Percentiles rank a stretch among this genome's conserved stretches.
Conservation (phyloP, 2,797 vertebrate genomes). For the Gallinago solitaria region DNA sequence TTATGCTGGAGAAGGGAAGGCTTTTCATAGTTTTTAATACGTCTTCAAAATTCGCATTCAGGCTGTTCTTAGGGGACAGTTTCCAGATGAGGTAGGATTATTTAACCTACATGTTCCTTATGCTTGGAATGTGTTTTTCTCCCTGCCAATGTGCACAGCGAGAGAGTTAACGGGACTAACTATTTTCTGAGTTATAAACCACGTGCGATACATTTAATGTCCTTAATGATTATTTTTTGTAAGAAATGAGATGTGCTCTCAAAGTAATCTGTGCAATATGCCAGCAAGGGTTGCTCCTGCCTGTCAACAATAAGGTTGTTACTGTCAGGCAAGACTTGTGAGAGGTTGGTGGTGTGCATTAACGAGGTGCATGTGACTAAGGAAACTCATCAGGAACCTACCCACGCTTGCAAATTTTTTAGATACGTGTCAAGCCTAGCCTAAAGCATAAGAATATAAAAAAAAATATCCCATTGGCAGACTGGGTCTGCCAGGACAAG, state of each 20-base stretch:
- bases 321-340: not conserved
- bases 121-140: slow-evolving; percentile 42
- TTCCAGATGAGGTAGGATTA: slow-evolving; percentile 20
- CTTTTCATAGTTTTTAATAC: slow-evolving; percentile 18
- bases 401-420: not conserved
- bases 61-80: slow-evolving; percentile 15
- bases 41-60: slow-evolving; percentile 56
- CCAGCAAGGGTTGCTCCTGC: not conserved
- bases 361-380: not conserved
- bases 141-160: not conserved
- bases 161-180: slow-evolving; percentile 16
- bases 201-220: not conserved
- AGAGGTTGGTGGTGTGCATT: not conserved
- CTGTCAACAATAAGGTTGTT: not conserved
- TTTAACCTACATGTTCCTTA: slow-evolving; percentile 38
- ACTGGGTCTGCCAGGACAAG: not conserved
- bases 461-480: not conserved
- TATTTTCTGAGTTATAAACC: slow-evolving; percentile 1
- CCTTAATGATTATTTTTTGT: not conserved
- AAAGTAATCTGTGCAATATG: not conserved
- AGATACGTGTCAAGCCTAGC: not conserved
- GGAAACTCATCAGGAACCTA: not conserved
- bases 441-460: not conserved
- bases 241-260: not conserved
- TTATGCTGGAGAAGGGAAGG: slow-evolving; percentile 19